These are phyloP conservation scores for Sylvia borin DNA, from an alignment of 2,797 vertebrate species.

Conservation along the genomic window DNA sequence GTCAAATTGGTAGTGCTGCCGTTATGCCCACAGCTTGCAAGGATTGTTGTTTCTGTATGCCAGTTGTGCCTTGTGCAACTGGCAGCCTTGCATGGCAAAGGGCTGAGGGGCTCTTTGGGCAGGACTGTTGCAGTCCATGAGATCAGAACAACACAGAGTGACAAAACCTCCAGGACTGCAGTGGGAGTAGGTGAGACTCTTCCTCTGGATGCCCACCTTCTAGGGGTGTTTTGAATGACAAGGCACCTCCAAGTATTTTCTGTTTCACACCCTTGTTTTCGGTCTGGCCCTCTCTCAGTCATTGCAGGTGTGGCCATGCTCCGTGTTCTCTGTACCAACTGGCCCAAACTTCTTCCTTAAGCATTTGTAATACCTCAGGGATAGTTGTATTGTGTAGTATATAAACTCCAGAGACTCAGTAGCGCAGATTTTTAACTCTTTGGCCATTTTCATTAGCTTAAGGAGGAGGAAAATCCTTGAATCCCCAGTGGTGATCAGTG, in stretches of 20 bases:
- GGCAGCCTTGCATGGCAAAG: background rate
- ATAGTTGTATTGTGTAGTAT: background rate
- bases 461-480: background rate
- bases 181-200: background rate
- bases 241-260: background rate
- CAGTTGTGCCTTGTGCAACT: background rate
- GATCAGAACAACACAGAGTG: background rate
- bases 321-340: background rate
- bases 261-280: background rate
- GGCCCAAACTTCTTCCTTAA: background rate
- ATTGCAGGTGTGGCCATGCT: background rate
- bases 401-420: background rate
- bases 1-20: background rate
- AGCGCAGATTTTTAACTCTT: background rate
- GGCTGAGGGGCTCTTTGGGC: background rate
- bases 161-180: background rate
- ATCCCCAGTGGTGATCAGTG: background rate
- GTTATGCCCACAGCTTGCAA: background rate
- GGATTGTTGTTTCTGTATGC: background rate
- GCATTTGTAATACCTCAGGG: background rate
- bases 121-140: background rate
- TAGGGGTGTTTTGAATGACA: background rate
- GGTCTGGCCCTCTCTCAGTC: background rate
- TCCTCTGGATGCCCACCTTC: background rate
- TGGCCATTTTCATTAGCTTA: background rate